Evolutionary conservation across 2,888 invertebrate species (phyloP), one percentile per base, ranked within the genome.

Genomic region (Sicus ferrugineus): DNA sequence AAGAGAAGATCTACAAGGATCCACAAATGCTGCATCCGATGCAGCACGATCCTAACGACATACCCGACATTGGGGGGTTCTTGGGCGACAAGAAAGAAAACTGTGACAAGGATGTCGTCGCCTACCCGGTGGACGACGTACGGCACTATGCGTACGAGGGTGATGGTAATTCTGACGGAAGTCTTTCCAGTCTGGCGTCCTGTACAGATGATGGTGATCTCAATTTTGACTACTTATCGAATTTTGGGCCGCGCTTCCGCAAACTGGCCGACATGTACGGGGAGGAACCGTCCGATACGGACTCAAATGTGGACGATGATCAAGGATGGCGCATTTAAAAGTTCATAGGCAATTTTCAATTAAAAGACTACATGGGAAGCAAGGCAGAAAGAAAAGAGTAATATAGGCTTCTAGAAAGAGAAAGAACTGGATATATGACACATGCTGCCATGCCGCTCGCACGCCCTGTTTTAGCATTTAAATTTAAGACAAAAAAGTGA

Each of bases 111-210:
- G 98, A 98, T 85, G 94, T 94, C 1, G 93, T 94, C 78, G 94
- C 94, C 76, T 91, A 92, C 79, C 97, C 97, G 0, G 95, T 94
- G 82, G 99, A 99, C 85, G 98, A 98, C 86, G 94, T 98, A 23
- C 90, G 98, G 70, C 95, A 98, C 86, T 99, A 98, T 85, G 97
- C 96, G 69, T 98, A 98, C 83, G 98, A 99, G 86, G 98, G 98
- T 58, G 96, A 95, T 83, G 96, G 96, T 76, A 96, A 96, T 83
- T 91, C 92, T 19, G 94, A 94, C 75, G 97, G 97, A 75, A 96
- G 96, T 11, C 88, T 98, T 26, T 97, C 97, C 65, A 95, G 96
- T 56, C 88, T 96, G 76, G 95, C 95, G 74, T 96, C 96, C 78
- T 94, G 94, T 90, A 94, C 94, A 72, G 95, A 95, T 83, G 96